Conservation (phyloP, 2,797 vertebrate genomes). For the Cirrhinus mrigala region DNA sequence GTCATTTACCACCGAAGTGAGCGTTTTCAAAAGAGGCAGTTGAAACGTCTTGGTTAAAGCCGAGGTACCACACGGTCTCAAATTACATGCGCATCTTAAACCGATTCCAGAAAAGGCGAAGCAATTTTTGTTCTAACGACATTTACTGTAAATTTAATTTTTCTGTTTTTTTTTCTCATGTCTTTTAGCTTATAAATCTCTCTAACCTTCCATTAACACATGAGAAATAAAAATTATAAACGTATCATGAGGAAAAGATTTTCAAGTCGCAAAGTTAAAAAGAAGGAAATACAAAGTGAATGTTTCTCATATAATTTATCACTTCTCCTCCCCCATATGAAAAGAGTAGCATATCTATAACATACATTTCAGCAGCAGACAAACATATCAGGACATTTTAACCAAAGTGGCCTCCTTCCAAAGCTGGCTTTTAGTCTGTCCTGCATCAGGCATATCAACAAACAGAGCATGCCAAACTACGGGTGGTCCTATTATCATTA, state of each 20-base stretch:
- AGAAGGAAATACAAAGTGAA: conserved; percentile 2
- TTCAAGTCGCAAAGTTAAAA: background rate
- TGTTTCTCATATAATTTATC: background rate
- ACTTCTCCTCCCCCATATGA: conserved; percentile 19
- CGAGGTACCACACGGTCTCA: conserved; percentile 69
- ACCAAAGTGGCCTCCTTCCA: conserved; percentile 43
- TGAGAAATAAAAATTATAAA: background rate
- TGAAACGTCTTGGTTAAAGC: conserved; percentile 69
- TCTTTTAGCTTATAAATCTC: conserved; percentile 20
- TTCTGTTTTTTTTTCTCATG: background rate
- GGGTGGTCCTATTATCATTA: conserved; percentile 71
- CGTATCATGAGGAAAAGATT: background rate
- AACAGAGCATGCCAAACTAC: conserved; percentile 53
- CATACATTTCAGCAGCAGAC: conserved; percentile 36
- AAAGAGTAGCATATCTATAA: conserved; percentile 30
- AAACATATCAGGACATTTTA: conserved; percentile 46
- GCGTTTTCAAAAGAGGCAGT: conserved; percentile 68
- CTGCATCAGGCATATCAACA: conserved; percentile 68
- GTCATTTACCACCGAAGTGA: conserved; percentile 69
- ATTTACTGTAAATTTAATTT: conserved; percentile 29
- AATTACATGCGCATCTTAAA: conserved; percentile 69
- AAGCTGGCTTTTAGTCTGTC: conserved; percentile 46
- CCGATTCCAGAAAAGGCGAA: conserved; percentile 64
- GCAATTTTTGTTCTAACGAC: conserved; percentile 53
- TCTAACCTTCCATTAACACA: background rate